Evolutionary conservation across 2,888 invertebrate genomes (phyloP).

Genomic region (Crepidodera aurea): DNA sequence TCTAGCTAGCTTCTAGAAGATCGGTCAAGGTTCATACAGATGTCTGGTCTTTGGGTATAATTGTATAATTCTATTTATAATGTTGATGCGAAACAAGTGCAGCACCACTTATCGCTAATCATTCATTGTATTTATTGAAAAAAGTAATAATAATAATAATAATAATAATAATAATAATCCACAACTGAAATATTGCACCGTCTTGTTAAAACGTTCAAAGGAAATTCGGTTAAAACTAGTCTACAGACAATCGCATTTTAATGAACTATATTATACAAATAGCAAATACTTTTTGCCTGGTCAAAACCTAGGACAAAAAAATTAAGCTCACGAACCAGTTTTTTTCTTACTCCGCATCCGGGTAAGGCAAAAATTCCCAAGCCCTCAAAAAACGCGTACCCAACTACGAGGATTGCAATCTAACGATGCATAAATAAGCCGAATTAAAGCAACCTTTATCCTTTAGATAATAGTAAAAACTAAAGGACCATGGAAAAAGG

Average conservation of each 20-base stretch:
- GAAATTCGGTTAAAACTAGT: too few relatives aligned
- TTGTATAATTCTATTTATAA: too few relatives aligned
- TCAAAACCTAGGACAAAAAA: conserved; percentile 1
- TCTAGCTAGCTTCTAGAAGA: too few relatives aligned
- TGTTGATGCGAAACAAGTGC: too few relatives aligned
- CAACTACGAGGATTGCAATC: conserved; percentile 18
- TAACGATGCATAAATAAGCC: conserved; percentile 48
- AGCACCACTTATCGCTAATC: too few relatives aligned
- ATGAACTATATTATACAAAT: not conserved
- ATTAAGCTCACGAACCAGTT: conserved; percentile 14
- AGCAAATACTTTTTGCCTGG: not conserved
- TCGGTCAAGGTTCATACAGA: too few relatives aligned
- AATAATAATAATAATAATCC: too few relatives aligned
- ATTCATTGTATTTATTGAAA: too few relatives aligned
- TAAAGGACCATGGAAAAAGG: conserved; percentile 35
- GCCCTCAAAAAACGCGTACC: conserved; percentile 28
- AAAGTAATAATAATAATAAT: too few relatives aligned
- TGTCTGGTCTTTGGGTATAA: too few relatives aligned
- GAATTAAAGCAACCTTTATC: conserved; percentile 47
- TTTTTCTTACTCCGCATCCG: not conserved
- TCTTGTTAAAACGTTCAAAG: too few relatives aligned
- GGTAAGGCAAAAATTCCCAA: conserved; percentile 13
- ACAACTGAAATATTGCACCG: too few relatives aligned
- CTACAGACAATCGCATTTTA: not conserved
- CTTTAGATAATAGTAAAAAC: conserved; percentile 47